A percentile compares a stretch with the other conserved stretches of the same genome.
Conservation (phyloP, 2,888 invertebrate genomes). For the Lithophane semibrunnea region DNA sequence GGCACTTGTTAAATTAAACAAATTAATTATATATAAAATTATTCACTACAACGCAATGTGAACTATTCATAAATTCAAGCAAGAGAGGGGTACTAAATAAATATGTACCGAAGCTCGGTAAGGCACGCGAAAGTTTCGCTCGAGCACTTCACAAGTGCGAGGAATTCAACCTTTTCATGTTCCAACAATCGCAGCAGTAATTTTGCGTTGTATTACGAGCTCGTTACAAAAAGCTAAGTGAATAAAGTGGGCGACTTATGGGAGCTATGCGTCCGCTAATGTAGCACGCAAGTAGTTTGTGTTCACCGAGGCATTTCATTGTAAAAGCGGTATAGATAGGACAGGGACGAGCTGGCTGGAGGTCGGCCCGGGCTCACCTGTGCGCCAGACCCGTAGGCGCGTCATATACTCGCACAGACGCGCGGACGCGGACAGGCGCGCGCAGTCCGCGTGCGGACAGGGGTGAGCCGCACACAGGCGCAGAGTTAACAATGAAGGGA, state of each 20-base stretch:
- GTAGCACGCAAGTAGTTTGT: constrained; percentile 84
- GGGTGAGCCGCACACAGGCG: constrained; percentile 59
- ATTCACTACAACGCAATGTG: constrained; percentile 69
- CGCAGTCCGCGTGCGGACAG: constrained; percentile 58
- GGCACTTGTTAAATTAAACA: constrained; percentile 70
- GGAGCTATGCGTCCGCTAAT: constrained; percentile 78
- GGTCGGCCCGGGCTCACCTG: constrained; percentile 88
- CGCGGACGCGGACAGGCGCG: constrained; percentile 56
- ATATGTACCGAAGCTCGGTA: constrained; percentile 69
- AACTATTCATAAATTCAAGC: constrained; percentile 75
- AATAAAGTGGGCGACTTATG: constrained; percentile 67
- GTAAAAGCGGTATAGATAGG: constrained; percentile 86
- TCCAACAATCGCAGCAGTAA: constrained; percentile 56
- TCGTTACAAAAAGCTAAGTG: constrained; percentile 59
- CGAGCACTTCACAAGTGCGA: constrained; percentile 66
- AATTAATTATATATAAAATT: constrained; percentile 70
- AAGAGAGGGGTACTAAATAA: constrained; percentile 71
- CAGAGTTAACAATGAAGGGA: constrained; percentile 68
- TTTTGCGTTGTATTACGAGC: constrained; percentile 53
- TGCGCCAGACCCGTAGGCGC: constrained; percentile 85
- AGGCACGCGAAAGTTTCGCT: constrained; percentile 73
- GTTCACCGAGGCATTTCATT: constrained; percentile 85
- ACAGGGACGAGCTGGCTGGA: constrained; percentile 80
- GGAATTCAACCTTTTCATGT: constrained; percentile 68
- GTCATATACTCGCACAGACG: constrained; percentile 78